Evolutionary conservation across 2,888 invertebrate genomes (phyloP), one percentile per base, ranked within the genome.

Genomic region (Eupithecia tripunctaria): DNA sequence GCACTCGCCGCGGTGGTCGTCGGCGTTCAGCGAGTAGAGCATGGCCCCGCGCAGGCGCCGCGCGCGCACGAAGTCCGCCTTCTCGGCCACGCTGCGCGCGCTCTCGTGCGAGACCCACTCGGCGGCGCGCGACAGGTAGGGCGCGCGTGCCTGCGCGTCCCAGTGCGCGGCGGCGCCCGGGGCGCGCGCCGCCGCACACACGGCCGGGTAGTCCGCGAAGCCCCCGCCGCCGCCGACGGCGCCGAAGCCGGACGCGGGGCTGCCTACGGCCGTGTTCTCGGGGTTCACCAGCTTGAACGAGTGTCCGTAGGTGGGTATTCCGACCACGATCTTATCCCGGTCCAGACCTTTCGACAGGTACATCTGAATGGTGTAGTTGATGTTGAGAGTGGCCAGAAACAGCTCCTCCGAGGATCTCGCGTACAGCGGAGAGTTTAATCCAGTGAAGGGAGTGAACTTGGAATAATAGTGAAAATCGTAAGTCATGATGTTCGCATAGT

Each of bases 31-130:
- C 14, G 97, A 96, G 89, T 96, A 97, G 73, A 98, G 93, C 98
- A 98, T 98, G 7, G 96, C 97, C 43, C 98, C 98, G 66, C 96
- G 96, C 80, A 97, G 95, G 47, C 95, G 93, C 67, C 95, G 93
- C 10, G 94, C 91, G 82, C 95, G 95, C 1, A 97, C 95, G 88
- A 95, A 97, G 74, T 94, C 90, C 0, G 96, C 96, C 91, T 97
- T 98, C 81, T 95, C 95, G 70, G 91, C 92, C 2, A 97, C 94
- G 88, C 98, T 98, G 67, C 94, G 88, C 36, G 95, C 94, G 82
- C 97, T 95, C 77, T 98, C 98, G 86, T 96, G 98, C 0, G 98
- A 97, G 62, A 98, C 95, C 98, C 98, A 98, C 81, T 98, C 97
- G 21, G 89, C 89, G 66, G 94, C 92, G 74, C 95, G 95, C 81